Percentiles rank a stretch among this genome's conserved stretches.
Conservation (phyloP, 2,113 vertebrate genomes). For the Bubo bubo region DNA sequence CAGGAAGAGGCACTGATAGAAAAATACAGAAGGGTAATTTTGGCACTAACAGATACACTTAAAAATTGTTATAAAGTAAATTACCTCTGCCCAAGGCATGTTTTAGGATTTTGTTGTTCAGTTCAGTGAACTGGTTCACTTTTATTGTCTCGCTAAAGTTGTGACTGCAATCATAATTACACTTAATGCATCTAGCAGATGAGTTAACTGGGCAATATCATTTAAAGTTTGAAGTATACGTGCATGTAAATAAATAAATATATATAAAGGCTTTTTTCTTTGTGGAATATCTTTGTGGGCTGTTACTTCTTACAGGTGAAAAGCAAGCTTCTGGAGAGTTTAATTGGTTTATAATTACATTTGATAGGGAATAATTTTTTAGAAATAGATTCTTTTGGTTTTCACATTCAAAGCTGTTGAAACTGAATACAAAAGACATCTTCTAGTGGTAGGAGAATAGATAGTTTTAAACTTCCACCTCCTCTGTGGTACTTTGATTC, state of each 20-base stretch:
- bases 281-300: background rate
- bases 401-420: background rate
- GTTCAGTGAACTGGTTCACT: constrained; percentile 16
- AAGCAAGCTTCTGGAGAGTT: background rate
- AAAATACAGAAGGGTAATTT: background rate
- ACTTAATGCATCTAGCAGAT: background rate
- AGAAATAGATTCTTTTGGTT: constrained; percentile 45
- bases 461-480: constrained; percentile 34
- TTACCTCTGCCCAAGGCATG: background rate
- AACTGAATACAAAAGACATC: constrained; percentile 25
- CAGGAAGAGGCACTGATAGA: background rate
- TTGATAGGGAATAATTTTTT: background rate
- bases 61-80: background rate
- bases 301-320: background rate
- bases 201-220: background rate
- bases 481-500: constrained; percentile 14
- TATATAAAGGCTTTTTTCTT: background rate
- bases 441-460: constrained; percentile 12
- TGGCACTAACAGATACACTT: background rate
- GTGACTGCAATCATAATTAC: constrained; percentile 7
- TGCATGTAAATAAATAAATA: background rate
- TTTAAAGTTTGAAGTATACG: background rate
- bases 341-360: constrained; percentile 31
- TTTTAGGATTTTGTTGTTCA: background rate
- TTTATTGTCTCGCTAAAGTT: constrained; percentile 11